Evolutionary conservation across 1,140 invertebrate genomes (phyloP), one percentile per base, ranked within the genome.

Genomic region (Heliconius congener): DNA sequence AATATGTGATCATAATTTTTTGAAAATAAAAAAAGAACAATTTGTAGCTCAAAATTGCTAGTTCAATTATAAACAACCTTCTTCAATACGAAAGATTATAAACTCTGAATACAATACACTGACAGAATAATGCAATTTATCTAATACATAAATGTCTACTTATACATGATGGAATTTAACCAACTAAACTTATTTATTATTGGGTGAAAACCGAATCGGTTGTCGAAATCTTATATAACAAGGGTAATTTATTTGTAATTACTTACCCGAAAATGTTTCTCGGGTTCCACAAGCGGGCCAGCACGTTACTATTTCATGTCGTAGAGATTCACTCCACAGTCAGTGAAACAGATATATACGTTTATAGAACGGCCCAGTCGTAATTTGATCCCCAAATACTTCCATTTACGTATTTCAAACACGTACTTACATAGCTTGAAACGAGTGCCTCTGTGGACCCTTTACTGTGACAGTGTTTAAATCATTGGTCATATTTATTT

Each of bases 401-500:
- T 83, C 80, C 85, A 86, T 89, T 90, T 88, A 90, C 86, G 87
- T 85, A 93, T 91, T 88, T 81, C 83, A 86, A 91, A 86, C 89
- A 90, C 86, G 86, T 90, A 81, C 83, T 78, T 83, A 82, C 81
- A 85, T 85, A 86, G 83, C 80, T 84, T 80, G 81, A 79, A 74
- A 82, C 71, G 82, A 74, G 76, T 83, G 79, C 74, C 78, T 73
- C 81, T 81, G 74, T 78, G 80, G 84, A 76, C 84, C 85, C 83
- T 88, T 86, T 83, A 80, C 79, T 82, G 83, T 85, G 86, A 85
- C 86, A 86, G 82, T 89, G 90, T 91, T 91, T 90, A 90, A 90
- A 92, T 92, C 27, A 66, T 27, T 66, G 60, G 27, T 9, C 23
- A 9, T 66, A 46, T 46, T 46, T 46, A 16, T 46, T 16, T 46